Base-by-base conservation (phyloP, 1,140 invertebrate genomes). In the Calliphora vicina region DNA sequence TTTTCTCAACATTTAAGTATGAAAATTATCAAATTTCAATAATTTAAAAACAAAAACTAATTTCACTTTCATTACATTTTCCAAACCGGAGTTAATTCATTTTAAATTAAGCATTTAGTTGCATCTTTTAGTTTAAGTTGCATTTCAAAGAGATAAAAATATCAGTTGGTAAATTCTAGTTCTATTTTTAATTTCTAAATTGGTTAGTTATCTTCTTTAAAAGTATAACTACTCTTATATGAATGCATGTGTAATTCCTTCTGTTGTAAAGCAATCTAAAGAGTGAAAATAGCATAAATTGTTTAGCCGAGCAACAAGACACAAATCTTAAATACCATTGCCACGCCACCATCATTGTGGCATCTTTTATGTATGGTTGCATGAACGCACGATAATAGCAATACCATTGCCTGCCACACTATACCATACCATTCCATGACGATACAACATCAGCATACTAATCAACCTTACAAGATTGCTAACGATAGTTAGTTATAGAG, bases 381-480 rank as follows among this genome's bases (percentile, higher is more conserved):
- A 57, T 17, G 50, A 6, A 57, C 45, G 4, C 0, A 57, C 45
- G 10, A 57, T 57, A 3, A 29, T 29, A 17, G 4, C 13, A 3
- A 17, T 57, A 57, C 45, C 13, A 57, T 57, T n/a, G 50, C 50
- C 15, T 3, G 15, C 61, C 61, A 67, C 23, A n/a, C n/a, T n/a
- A n/a, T n/a, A n/a, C n/a, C 8, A 67, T n/a, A 67, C 61, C 20
- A 67, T 23, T 17, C 57, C 57, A 67, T n/a, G 20, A 23, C 61
- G 61, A 67, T 67, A 67, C 61, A 67, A 67, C 61, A 67, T 20
- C 61, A 23, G 61, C 61, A 67, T 67, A 67, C 61, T 67, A 23
- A 67, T 67, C 61, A 67, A 25, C 4, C 9, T 67, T 25, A 67
- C 61, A 67, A 23, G 61, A 23, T 67, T 23, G 20, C 61, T 67